Evolutionary conservation across 2,113 vertebrate genomes (phyloP), one percentile per base, ranked within the genome.

Genomic region (Colinus virginianus): DNA sequence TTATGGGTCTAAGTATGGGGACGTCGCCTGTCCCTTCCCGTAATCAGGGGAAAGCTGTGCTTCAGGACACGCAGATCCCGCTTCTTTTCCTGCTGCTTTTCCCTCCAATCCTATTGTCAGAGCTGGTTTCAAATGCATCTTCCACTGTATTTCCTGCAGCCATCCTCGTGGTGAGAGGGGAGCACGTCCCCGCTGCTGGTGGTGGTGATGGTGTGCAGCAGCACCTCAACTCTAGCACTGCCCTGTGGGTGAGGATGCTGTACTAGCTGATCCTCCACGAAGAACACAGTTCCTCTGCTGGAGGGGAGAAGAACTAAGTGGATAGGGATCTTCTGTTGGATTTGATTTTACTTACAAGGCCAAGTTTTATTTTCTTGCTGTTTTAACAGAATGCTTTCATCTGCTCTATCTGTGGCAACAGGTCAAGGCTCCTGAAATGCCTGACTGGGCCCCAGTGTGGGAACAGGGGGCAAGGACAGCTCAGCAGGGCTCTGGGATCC

Each of bases 351-450:
- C 34, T 38, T 38, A 36, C 9, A 32, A 32, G 40, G 46, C 87
- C 76, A 68, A 1, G 4, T 26, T 70, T 56, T 46, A 93, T 96
- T 94, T 90, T 84, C 72, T 19, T 34, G 82, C 74, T 70, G 23
- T 95, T 95, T 93, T 77, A 96, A 72, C 40, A 79, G 80, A 93
- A 82, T 9, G 48, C 78, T 90, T 97, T 93, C 55, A 86, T 93
- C 88, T 0, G 7, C 69, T 66, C 96, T 98, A 96, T 96, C 94
- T 13, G 49, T 38, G 45, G 94, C 89, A 96, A 96, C 84, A 76
- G 95, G 88, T 97, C 88, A 78, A 53, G 53, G 67, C 90, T 96
- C 92, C 82, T 42, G 34, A 78, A 84, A 94, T 95, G 69, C 78
- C 84, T 91, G 63, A 91, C 90, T 89, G 74, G 93, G 49, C 74